Evolutionary conservation across 2,888 invertebrate genomes (phyloP).

Genomic region (Petrophora chlorosata): DNA sequence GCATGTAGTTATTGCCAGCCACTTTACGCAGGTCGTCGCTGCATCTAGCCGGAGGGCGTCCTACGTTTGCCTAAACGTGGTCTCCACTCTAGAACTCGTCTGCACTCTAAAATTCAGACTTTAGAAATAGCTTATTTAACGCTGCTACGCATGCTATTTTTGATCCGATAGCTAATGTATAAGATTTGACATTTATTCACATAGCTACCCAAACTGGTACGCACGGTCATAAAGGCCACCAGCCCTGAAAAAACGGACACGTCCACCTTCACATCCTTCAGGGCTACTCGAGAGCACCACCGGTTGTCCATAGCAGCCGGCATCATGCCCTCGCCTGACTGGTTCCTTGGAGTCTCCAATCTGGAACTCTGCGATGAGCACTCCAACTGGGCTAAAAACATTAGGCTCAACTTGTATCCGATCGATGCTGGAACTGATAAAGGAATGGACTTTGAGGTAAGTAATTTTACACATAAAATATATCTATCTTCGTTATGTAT

Average conservation of each 20-base stretch:
- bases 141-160: too few species aligned
- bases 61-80: too few species aligned
- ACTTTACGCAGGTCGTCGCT: too few species aligned
- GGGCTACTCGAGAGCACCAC: slow-evolving; percentile 63
- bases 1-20: too few species aligned
- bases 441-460: slow-evolving; percentile 94
- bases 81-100: too few species aligned
- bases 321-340: slow-evolving; percentile 91
- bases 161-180: background rate
- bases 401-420: slow-evolving; percentile 93
- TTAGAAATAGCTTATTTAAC: too few species aligned
- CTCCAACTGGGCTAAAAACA: slow-evolving; percentile 88
- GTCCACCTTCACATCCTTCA: slow-evolving; percentile 62
- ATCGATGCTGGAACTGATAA: slow-evolving; percentile 98
- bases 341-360: slow-evolving; percentile 96
- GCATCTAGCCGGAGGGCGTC: too few species aligned
- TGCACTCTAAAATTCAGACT: too few species aligned
- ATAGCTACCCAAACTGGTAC: slow-evolving; percentile 60
- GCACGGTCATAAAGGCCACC: slow-evolving; percentile 72
- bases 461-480: background rate
- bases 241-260: slow-evolving; percentile 58
- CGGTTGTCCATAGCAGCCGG: slow-evolving; percentile 68
- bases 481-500: too few species aligned
- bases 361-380: slow-evolving; percentile 94
- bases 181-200: slow-evolving; percentile 5